Conservation (phyloP, 1,140 invertebrate genomes). For the Planococcus citri region DNA sequence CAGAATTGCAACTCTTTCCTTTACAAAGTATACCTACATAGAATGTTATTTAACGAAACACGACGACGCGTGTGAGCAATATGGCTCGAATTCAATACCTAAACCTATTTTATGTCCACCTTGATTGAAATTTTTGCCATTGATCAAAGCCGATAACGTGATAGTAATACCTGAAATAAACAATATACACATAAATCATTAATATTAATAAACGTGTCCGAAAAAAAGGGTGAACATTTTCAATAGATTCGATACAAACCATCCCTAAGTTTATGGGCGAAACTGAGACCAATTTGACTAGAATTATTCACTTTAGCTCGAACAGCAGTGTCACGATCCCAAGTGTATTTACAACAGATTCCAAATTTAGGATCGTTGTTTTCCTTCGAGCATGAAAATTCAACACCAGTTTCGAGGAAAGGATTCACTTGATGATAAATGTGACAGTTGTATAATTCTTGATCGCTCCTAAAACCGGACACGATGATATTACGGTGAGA, state of each 20-base stretch:
- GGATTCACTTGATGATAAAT: conserved; percentile 86
- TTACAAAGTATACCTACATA: background rate
- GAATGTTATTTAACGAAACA: background rate
- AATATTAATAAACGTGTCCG: background rate
- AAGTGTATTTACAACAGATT: conserved; percentile 75
- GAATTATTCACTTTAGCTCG: conserved; percentile 91
- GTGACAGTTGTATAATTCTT: conserved; percentile 80
- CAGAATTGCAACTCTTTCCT: conserved; percentile 14
- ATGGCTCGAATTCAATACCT: conserved; percentile 58
- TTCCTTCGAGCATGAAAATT: conserved; percentile 78
- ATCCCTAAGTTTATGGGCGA: conserved; percentile 82
- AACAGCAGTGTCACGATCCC: conserved; percentile 69
- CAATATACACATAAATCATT: too few relatives aligned
- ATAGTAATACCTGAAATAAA: conserved; percentile 69
- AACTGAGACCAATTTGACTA: conserved; percentile 86
- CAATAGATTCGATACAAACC: conserved; percentile 41
- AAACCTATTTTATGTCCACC: conserved; percentile 93
- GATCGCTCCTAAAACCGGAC: conserved; percentile 60
- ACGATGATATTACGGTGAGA: too few relatives aligned
- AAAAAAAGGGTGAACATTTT: background rate
- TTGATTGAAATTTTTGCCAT: conserved; percentile 94
- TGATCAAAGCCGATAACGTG: conserved; percentile 80
- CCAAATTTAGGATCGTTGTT: conserved; percentile 81
- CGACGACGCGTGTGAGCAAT: background rate
- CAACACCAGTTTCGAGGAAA: conserved; percentile 74